Evolutionary conservation across 2,113 vertebrate species (phyloP).

Genomic region (Indicator indicator): DNA sequence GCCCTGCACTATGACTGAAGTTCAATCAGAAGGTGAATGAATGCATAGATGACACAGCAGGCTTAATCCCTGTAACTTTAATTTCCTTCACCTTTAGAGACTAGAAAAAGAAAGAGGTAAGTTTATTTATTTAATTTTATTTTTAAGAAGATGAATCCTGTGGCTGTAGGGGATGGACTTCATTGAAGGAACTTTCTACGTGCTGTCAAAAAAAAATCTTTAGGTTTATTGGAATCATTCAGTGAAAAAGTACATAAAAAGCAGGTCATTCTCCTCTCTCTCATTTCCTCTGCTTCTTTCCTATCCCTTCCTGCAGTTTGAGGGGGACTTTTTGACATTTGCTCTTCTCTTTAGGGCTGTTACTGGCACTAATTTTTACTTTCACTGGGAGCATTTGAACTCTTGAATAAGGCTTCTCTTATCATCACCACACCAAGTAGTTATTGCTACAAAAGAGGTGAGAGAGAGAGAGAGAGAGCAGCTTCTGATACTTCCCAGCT

Average conservation of each 20-base stretch:
- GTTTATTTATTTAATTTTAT: background rate
- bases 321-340: conserved; percentile 15
- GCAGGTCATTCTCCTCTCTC: background rate
- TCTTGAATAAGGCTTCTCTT: conserved; percentile 23
- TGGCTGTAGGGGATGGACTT: conserved; percentile 10
- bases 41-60: conserved; percentile 2
- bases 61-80: conserved; percentile 36
- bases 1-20: background rate
- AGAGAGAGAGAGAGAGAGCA: background rate
- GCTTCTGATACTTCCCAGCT: background rate
- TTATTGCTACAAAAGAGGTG: conserved; percentile 29
- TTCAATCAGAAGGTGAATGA: conserved; percentile 2
- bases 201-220: conserved; percentile 6
- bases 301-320: background rate
- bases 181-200: conserved; percentile 32
- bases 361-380: conserved; percentile 23
- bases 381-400: conserved; percentile 32
- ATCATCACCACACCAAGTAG: conserved; percentile 45
- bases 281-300: conserved; percentile 47
- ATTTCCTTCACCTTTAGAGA: conserved; percentile 39
- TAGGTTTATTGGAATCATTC: conserved; percentile 31
- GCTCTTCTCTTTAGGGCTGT: background rate
- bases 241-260: conserved; percentile 24
- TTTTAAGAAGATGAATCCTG: background rate
- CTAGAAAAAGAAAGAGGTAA: background rate